Percentiles rank a stretch among this genome's conserved stretches.
phyloP scores from a whole-genome alignment of 2,113 vertebrate species.

The Paradoxurus hermaphroditus region DNA sequence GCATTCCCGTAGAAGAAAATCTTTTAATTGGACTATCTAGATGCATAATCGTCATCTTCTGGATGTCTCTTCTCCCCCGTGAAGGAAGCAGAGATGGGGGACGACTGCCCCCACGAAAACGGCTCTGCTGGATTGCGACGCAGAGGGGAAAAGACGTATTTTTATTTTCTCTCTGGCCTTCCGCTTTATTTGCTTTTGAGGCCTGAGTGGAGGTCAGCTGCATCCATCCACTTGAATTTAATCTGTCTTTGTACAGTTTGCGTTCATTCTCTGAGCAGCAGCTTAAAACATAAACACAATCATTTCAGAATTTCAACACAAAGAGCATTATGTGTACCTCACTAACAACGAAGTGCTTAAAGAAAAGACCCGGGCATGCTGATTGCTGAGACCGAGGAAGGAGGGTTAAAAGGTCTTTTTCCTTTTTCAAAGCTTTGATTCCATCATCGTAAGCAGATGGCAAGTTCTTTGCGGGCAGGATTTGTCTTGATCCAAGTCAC shows the following conservation, averaged over 20 bases:
- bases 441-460: background rate
- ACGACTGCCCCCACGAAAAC: background rate
- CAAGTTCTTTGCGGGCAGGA: background rate
- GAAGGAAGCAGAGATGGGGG: background rate
- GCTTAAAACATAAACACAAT: constrained; percentile 17
- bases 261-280: background rate
- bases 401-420: background rate
- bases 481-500: background rate
- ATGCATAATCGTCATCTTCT: background rate
- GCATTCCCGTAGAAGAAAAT: background rate
- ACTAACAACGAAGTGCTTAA: constrained; percentile 4
- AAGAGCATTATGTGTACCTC: constrained; percentile 22
- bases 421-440: constrained; percentile 10
- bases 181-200: constrained; percentile 17
- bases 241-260: background rate
- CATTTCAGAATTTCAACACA: constrained; percentile 42
- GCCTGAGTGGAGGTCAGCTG: background rate
- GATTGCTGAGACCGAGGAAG: background rate
- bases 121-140: background rate
- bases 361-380: background rate
- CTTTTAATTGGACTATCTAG: background rate
- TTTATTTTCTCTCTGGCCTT: background rate
- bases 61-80: background rate
- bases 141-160: background rate
- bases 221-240: background rate